Evolutionary conservation across 1,140 invertebrate genomes (phyloP).

Genomic region (Zaprionus davidi): DNA sequence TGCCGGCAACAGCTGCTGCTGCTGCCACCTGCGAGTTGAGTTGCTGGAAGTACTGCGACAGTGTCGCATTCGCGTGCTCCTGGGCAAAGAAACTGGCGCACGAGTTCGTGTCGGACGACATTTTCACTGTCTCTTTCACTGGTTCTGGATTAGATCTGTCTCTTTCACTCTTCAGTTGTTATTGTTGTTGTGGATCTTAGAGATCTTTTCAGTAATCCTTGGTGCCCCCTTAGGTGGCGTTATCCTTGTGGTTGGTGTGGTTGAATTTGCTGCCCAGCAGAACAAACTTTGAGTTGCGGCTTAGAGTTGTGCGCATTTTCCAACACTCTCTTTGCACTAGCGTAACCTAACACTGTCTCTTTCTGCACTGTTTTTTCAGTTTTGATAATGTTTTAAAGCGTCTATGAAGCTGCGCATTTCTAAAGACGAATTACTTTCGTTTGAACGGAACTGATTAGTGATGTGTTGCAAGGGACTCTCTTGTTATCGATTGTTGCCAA

Average conservation of each 20-base stretch:
- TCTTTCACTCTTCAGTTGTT: not conserved
- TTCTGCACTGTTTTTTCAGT: not conserved
- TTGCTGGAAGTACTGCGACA: slow-evolving; percentile 81
- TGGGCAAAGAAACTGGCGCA: slow-evolving; percentile 76
- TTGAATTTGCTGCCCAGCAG: slow-evolving; percentile 66
- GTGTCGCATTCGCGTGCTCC: slow-evolving; percentile 74
- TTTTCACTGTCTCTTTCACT: slow-evolving; percentile 53
- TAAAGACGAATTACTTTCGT: slow-evolving; percentile 54
- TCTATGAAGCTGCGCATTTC: slow-evolving; percentile 29
- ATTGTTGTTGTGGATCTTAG: not conserved
- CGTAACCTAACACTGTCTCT: slow-evolving; percentile 7
- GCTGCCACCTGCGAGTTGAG: slow-evolving; percentile 71
- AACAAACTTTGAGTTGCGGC: slow-evolving; percentile 55
- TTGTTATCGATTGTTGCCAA: slow-evolving; percentile 14
- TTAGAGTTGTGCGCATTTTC: slow-evolving; percentile 72
- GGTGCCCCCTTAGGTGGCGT: slow-evolving; percentile 57
- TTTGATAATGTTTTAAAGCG: not conserved
- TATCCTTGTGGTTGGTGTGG: slow-evolving; percentile 69
- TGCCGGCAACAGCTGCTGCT: slow-evolving; percentile 47
- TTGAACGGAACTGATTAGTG: slow-evolving; percentile 50
- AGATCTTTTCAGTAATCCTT: not conserved
- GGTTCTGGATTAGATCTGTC: not conserved
- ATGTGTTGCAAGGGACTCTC: not conserved
- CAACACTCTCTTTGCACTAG: slow-evolving; percentile 24
- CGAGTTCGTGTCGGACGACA: slow-evolving; percentile 75